Evolutionary conservation across 1,140 invertebrate species (phyloP), one percentile per base, ranked within the genome.

Genomic region (Paracyclopina nana): DNA sequence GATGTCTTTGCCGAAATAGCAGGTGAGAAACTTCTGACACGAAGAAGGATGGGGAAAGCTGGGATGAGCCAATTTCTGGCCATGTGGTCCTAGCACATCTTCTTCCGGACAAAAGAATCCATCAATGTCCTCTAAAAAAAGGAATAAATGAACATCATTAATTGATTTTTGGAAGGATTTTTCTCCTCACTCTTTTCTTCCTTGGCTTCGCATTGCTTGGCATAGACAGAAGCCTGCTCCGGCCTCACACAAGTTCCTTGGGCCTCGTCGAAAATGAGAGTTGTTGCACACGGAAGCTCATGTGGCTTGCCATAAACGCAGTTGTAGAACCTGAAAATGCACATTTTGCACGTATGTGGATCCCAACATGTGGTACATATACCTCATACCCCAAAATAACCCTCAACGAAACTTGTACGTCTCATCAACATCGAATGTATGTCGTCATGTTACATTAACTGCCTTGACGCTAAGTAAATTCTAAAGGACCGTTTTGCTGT

Each of bases 1-100:
- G 1, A 84, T 82, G 51, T 80, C 82, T 16, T 80, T 71, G 6
- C 80, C 80, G 62, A 82, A 86, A 53, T 88, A 67, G 63, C 85
- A 90, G 6, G 86, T 81, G 61, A 87, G 85, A 70, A 85, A 82
- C 52, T 82, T 80, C 63, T 85, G 81, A 65, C 84, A 87, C 61
- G 86, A 80, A 6, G 74, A 75, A 8, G 80, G 80, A 65, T 88
- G 80, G 1, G 81, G 70, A 63, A 77, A 88, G 59, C 82, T 81
- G n/a, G 83, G 82, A 65, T 87, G 83, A 38, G 83, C 78, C 1
- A 83, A 38, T 38, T 16, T 20, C 34, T 38, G 34, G 14, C 34
- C 34, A 9, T 38, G 34, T 16, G 34, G 34, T 8, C 34, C 34
- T n/a, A 38, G 14, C 14, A 20, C 20, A 16, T 38, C 34, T 8